phyloP scores from a whole-genome alignment of 2,888 invertebrate genomes.

The Ophioninae sp. region DNA sequence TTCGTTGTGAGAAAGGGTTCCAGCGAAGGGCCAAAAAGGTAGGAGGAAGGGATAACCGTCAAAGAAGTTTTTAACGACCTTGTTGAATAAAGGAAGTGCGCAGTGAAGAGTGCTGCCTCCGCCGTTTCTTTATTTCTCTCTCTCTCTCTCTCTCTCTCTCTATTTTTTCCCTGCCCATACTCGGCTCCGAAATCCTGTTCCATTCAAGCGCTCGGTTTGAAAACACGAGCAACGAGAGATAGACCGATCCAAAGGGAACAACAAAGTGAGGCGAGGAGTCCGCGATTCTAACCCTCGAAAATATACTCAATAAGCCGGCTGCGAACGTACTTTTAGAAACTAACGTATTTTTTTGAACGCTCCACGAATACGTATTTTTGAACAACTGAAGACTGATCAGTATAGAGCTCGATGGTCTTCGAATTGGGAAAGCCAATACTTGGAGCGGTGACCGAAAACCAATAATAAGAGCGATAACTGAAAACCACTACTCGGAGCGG shows the following conservation, averaged over 20 bases:
- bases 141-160: conserved; percentile 4
- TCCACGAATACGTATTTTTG: neutral
- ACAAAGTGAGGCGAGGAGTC: neutral
- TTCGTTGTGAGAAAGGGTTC: neutral
- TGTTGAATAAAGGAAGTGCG: conserved; percentile 45
- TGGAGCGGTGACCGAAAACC: no score
- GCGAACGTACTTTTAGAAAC: no score
- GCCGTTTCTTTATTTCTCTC: neutral
- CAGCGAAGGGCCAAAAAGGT: neutral
- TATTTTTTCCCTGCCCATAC: no score
- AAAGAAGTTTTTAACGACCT: conserved; percentile 48
- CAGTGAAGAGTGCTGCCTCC: conserved; percentile 30
- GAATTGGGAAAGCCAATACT: no score
- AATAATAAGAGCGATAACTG: no score
- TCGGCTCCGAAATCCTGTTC: conserved; percentile 24
- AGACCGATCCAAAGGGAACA: neutral
- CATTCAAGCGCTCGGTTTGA: conserved; percentile 47
- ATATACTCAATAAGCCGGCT: conserved; percentile 43
- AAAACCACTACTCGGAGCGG: no score
- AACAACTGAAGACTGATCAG: no score
- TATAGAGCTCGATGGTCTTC: neutral
- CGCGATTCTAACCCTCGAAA: conserved; percentile 39
- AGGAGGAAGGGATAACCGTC: conserved; percentile 43
- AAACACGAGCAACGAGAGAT: conserved; percentile 7
- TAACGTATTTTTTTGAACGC: conserved; percentile 20